Base-by-base conservation (phyloP, 2,888 invertebrate genomes). In the Cephonodes hylas region DNA sequence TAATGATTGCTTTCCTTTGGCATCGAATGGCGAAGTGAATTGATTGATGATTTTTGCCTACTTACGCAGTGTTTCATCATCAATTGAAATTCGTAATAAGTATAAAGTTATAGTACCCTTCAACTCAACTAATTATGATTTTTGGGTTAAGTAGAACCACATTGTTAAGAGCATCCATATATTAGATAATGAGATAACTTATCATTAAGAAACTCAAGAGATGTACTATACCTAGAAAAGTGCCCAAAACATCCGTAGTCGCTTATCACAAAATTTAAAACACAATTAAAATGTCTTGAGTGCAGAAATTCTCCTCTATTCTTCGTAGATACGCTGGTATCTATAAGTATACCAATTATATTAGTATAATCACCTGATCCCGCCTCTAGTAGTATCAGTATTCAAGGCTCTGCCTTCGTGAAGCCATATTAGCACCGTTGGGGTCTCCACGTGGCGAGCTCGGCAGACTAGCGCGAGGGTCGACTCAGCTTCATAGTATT, bases 401-500 rank as follows among this genome's bases (percentile, higher is more conserved):
- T 95, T 95, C 61, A 95, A 86, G 18, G 94, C 93, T 64, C 93
- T 83, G 61, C 94, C 94, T 66, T 94, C 94, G 68, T 95, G 95
- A 13, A 94, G 91, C 95, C 95, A 95, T 61, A 94, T 94, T 63
- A 93, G 83, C 59, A 94, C 71, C 0, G 88, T 70, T 0, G 92
- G 91, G 0, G 88, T 85, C 20, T 91, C 91, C 18, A 92, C 90
- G 64, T 91, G 82, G 0, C 91, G 72, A 0, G 89, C 91, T 63
- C 95, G 87, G 83, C 95, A 95, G 62, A 94, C 90, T 71, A 95
- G 88, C 60, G 95, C 94, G 57, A 95, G 93, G 13, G 95, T 95
- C 15, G 95, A 95, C 74, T 95, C 95, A 0, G 95, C 94, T 75
- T 95, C 95, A 80, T 95, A 95, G 77, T 93, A 94, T 79, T 95